Conservation (phyloP, 2,113 vertebrate species). For the Engraulis encrasicolus region DNA sequence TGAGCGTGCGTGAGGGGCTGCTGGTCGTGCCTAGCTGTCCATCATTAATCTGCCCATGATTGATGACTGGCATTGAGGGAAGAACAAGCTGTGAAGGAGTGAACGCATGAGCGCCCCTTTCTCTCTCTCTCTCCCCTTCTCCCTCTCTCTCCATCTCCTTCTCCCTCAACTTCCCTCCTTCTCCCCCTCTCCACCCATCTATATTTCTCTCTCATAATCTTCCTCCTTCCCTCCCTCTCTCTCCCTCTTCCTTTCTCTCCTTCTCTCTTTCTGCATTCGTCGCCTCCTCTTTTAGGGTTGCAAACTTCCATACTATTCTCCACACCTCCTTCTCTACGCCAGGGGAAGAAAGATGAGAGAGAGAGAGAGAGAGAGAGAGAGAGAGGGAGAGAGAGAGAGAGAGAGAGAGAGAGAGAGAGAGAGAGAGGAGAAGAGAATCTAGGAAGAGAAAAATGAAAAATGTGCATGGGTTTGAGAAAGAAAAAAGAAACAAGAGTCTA, state of each 20-base stretch:
- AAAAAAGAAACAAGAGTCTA: neutral
- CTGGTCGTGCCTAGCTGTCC: slow-evolving; percentile 41
- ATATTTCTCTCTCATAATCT: slow-evolving; percentile 33
- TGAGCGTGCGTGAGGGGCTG: slow-evolving; percentile 28
- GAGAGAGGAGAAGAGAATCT: neutral
- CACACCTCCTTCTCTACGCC: slow-evolving; percentile 31
- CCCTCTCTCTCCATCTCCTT: slow-evolving; percentile 37
- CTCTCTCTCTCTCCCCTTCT: slow-evolving; percentile 31
- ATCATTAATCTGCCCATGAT: slow-evolving; percentile 70
- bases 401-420: neutral
- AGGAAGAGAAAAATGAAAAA: neutral
- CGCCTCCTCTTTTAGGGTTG: slow-evolving; percentile 51
- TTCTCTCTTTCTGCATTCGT: neutral
- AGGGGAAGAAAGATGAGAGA: too few relatives aligned
- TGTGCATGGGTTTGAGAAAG: neutral
- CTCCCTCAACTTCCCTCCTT: slow-evolving; percentile 38
- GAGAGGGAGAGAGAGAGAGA: neutral
- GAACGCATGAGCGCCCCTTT: slow-evolving; percentile 33
- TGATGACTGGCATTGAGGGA: slow-evolving; percentile 58
- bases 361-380: slow-evolving; percentile 26
- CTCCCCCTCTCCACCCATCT: slow-evolving; percentile 36
- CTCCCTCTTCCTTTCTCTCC: slow-evolving; percentile 36
- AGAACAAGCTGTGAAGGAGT: slow-evolving; percentile 54
- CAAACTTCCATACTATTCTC: slow-evolving; percentile 58
- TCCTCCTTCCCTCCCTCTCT: slow-evolving; percentile 41